These are phyloP conservation scores for Bambusicola thoracicus DNA, from an alignment of 2,113 vertebrate genomes.

Conservation along the genomic window DNA sequence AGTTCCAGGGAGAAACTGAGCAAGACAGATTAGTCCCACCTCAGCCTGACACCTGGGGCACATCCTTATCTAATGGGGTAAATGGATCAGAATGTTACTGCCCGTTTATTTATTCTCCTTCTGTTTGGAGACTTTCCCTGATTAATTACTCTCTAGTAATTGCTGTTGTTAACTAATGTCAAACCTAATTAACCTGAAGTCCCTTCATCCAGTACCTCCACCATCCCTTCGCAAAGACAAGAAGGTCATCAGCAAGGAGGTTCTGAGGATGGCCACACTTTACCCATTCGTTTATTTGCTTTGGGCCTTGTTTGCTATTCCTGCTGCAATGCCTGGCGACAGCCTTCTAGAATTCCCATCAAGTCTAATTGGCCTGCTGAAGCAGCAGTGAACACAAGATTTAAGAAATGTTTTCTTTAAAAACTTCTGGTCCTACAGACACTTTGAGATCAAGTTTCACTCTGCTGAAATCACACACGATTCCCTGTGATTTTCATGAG, in stretches of 20 bases:
- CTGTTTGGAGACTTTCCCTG: constrained; percentile 87
- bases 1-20: constrained; percentile 67
- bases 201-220: constrained; percentile 69
- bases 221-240: constrained; percentile 52
- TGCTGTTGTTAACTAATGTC: constrained; percentile 84
- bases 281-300: constrained; percentile 85
- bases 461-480: constrained; percentile 85
- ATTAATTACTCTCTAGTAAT: constrained; percentile 86
- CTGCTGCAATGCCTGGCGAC: constrained; percentile 82
- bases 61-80: constrained; percentile 73
- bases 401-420: constrained; percentile 92
- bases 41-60: constrained; percentile 80
- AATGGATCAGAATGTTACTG: constrained; percentile 72
- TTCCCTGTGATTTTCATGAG: constrained; percentile 84
- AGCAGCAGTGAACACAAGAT: constrained; percentile 80
- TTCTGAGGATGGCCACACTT: constrained; percentile 74
- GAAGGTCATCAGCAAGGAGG: constrained; percentile 76
- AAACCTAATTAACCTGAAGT: constrained; percentile 83
- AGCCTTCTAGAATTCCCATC: constrained; percentile 84
- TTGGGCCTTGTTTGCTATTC: constrained; percentile 86
- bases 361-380: constrained; percentile 78
- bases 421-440: constrained; percentile 91
- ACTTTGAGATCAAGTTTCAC: constrained; percentile 90
- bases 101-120: constrained; percentile 85
- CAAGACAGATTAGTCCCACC: constrained; percentile 77